Evolutionary conservation across 2,113 vertebrate species (phyloP).

Genomic region (Pao palembangensis): DNA sequence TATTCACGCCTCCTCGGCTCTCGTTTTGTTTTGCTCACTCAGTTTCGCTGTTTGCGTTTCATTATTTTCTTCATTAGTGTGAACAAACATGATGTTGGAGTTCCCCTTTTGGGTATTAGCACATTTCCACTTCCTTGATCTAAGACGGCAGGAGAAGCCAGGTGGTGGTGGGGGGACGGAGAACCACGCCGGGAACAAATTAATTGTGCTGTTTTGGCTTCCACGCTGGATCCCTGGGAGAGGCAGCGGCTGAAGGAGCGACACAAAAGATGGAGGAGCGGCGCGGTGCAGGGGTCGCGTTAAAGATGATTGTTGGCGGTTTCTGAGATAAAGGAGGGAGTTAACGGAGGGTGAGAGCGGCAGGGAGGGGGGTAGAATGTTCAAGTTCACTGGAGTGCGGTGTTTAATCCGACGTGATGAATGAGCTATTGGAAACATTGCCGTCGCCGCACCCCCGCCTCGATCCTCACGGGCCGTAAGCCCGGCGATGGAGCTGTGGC

Average conservation of each 20-base stretch:
- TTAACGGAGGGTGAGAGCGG: conserved; percentile 43
- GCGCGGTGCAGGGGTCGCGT: conserved; percentile 23
- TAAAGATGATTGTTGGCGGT: conserved; percentile 25
- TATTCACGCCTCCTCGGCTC: conserved; percentile 36
- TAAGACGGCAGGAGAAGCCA: conserved; percentile 54
- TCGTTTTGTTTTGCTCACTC: conserved; percentile 45
- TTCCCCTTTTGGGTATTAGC: conserved; percentile 73
- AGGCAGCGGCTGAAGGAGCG: conserved; percentile 35
- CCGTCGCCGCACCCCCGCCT: conserved; percentile 31
- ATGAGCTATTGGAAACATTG: conserved; percentile 71
- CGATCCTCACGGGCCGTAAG: conserved; percentile 44
- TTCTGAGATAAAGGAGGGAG: conserved; percentile 7
- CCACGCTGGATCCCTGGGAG: conserved; percentile 60
- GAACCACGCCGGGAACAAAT: conserved; percentile 52
- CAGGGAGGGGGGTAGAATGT: conserved; percentile 45
- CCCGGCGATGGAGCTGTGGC: conserved; percentile 50
- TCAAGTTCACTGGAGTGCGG: conserved; percentile 72
- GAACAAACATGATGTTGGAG: conserved; percentile 73
- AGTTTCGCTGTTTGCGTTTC: conserved; percentile 75
- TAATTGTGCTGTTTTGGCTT: conserved; percentile 74
- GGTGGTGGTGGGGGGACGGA: conserved; percentile 29
- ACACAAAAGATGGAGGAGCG: conserved; percentile 7
- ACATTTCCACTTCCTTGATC: conserved; percentile 64
- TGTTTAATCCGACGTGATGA: conserved; percentile 80
- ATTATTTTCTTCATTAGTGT: conserved; percentile 77